Evolutionary conservation across 2,797 vertebrate genomes (phyloP), one percentile per base, ranked within the genome.

Genomic region (Sebastes steindachneri): DNA sequence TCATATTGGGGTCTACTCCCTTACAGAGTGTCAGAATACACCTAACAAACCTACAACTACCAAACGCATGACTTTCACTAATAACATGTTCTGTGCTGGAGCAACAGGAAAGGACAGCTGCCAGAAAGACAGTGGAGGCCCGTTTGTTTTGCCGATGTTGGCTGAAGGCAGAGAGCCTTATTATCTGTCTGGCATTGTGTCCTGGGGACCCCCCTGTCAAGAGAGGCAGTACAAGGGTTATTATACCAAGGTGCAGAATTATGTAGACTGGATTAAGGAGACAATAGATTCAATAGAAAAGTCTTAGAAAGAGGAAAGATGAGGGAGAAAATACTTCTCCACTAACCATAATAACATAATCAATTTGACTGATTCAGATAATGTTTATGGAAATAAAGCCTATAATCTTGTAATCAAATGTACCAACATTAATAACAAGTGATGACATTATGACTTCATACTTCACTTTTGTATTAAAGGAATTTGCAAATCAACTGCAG

Each of bases 51-150:
- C 0, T 15, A 3, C 19, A 17, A 1, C 0, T 0, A 26, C 57
- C 0, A 4, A 31, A 7, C 4, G 1, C 0, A 15, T 79, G 58
- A 82, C 51, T 3, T 87, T 97, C 88, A 98, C 97, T 0, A 15
- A 94, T 3, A 99, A 99, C 77, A 99, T 99, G 98, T 95, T 99
- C 87, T 99, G 98, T 89, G 98, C 97, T 5, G 97, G 97, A 3
- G 92, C 69, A 0, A 0, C 0, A 0, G 89, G 89, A 3, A 89
- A 84, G 35, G 98, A 99, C 89, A 97, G 97, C 83, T 99, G 98
- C 68, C 1, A 68, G 0, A 95, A 96, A 14, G 98, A 99, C 51
- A 97, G 97, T 0, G 98, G 98, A 0, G 96, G 97, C 3, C 96
- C 97, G 3, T 95, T 97, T 4, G 86, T 96, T 26, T 21, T 94